phyloP scores from a whole-genome alignment of 2,113 vertebrate species.

The Zingel zingel region DNA sequence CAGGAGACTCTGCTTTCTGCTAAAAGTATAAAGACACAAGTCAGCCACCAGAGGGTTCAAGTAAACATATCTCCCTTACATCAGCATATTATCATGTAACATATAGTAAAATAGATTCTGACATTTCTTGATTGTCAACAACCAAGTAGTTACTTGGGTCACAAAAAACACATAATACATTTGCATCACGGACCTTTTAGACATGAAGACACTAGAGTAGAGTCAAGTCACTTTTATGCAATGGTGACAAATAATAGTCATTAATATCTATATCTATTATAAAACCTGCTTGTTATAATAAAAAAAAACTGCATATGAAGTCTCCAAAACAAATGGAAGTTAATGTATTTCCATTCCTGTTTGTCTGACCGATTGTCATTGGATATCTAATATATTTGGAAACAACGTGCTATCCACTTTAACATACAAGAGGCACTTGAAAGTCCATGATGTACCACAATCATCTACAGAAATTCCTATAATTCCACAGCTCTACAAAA shows the following conservation, averaged over 20 bases:
- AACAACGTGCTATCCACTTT: background rate
- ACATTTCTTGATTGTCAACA: background rate
- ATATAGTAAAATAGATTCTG: background rate
- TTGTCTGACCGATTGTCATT: background rate
- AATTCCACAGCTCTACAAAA: slow-evolving; percentile 12
- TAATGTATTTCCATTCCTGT: background rate
- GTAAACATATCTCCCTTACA: background rate
- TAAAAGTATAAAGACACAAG: slow-evolving; percentile 59
- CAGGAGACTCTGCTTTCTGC: slow-evolving; percentile 94
- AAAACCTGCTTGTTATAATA: background rate
- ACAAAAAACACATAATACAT: too few species aligned
- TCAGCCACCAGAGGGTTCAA: slow-evolving; percentile 47
- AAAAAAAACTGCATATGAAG: background rate
- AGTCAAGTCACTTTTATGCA: too few species aligned
- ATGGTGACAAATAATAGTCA: background rate
- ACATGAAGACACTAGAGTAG: too few species aligned
- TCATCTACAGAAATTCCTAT: background rate
- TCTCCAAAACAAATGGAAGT: background rate
- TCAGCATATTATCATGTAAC: background rate
- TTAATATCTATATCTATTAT: background rate
- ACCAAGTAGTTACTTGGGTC: too few species aligned
- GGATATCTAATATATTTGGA: slow-evolving; percentile 3
- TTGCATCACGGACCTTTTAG: too few species aligned
- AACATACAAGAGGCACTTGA: slow-evolving; percentile 7
- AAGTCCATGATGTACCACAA: background rate